phyloP scores from a whole-genome alignment of 2,888 invertebrate genomes.

The Octonoba sinensis region DNA sequence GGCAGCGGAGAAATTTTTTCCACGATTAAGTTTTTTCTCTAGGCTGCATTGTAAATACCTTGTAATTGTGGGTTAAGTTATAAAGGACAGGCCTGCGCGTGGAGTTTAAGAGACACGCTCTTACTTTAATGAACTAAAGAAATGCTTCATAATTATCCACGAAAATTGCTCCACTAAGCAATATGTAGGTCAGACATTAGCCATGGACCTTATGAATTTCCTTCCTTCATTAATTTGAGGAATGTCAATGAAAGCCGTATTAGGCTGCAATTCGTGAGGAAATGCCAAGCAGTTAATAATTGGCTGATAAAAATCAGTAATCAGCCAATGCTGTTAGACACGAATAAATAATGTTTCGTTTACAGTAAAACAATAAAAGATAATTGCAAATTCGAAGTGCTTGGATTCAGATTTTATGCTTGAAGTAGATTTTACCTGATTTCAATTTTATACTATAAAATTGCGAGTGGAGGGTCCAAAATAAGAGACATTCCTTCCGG shows the following conservation, averaged over 20 bases:
- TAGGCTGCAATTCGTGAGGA: conserved; percentile 25
- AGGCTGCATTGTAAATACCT: conserved; percentile 24
- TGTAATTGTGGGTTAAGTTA: conserved; percentile 40
- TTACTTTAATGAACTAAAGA: conserved; percentile 31
- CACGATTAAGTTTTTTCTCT: conserved; percentile 29
- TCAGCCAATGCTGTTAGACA: too few relatives aligned
- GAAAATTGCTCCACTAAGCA: conserved; percentile 38
- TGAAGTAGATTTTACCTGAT: too few relatives aligned
- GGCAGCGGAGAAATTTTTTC: conserved; percentile 23
- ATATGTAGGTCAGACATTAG: conserved; percentile 38
- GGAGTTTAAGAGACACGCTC: too few relatives aligned
- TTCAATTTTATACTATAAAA: too few relatives aligned
- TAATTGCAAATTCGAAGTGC: too few relatives aligned
- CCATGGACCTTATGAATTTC: conserved; percentile 29
- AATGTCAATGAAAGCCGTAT: conserved; percentile 45
- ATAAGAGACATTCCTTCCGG: too few relatives aligned
- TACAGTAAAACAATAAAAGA: too few relatives aligned
- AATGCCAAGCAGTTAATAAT: conserved; percentile 11
- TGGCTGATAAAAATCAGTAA: conserved; percentile 22
- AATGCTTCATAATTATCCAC: conserved; percentile 42
- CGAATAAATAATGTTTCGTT: too few relatives aligned
- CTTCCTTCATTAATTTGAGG: conserved; percentile 43
- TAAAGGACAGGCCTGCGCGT: conserved; percentile 24
- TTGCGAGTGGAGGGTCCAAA: too few relatives aligned
- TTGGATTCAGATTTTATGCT: too few relatives aligned